phyloP scores from a whole-genome alignment of 1,140 invertebrate genomes.

The Telenomus remus region DNA sequence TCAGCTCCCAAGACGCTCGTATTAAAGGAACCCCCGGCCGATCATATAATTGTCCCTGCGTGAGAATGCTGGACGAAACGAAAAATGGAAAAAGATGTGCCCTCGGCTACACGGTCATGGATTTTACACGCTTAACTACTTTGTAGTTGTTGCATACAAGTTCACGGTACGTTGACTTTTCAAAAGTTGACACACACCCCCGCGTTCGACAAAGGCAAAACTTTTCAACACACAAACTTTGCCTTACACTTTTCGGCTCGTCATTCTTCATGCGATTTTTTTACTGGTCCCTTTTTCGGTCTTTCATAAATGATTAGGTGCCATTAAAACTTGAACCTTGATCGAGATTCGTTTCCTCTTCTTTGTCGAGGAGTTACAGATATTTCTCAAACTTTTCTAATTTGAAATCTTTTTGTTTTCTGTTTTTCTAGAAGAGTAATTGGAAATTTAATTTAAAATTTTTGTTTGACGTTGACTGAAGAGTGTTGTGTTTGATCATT shows the following conservation, averaged over 20 bases:
- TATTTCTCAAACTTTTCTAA: no score
- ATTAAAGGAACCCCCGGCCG: constrained; percentile 51
- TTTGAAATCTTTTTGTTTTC: no score
- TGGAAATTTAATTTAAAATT: background rate
- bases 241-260: constrained; percentile 18
- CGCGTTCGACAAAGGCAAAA: constrained; percentile 34
- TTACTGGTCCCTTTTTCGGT: constrained; percentile 12
- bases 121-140: constrained; percentile 58
- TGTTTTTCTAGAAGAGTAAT: no score
- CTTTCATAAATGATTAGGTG: constrained; percentile 37
- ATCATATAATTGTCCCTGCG: constrained; percentile 65
- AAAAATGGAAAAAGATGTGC: constrained; percentile 63
- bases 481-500: no score
- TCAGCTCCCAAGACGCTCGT: constrained; percentile 34
- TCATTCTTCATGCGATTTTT: constrained; percentile 31
- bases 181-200: constrained; percentile 30
- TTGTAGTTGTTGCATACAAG: constrained; percentile 48
- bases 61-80: constrained; percentile 62
- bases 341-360: background rate
- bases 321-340: constrained; percentile 23
- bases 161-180: constrained; percentile 53
- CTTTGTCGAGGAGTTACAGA: no score
- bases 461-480: no score
- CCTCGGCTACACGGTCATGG: constrained; percentile 48
- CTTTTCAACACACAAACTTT: constrained; percentile 38